A percentile compares a stretch with the other conserved stretches of the same genome.
These are phyloP conservation scores for Chionoecetes opilio DNA, from an alignment of 1,140 invertebrate species.

Conservation along the genomic window DNA sequence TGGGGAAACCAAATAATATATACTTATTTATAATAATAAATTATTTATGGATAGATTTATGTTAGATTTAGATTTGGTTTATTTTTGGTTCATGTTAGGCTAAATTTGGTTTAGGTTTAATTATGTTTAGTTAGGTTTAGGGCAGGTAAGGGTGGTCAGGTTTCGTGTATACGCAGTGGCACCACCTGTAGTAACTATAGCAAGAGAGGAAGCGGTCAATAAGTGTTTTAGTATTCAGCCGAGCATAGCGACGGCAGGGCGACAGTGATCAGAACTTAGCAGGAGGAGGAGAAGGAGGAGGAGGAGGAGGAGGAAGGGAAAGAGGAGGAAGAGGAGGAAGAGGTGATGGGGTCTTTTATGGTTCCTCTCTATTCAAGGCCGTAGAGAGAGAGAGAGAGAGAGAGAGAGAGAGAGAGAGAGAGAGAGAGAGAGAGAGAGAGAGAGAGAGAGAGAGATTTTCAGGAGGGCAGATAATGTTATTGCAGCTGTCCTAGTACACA, in stretches of 20 bases:
- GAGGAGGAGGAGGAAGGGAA: background rate
- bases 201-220: background rate
- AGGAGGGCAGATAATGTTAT: constrained; percentile 3
- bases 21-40: too few relatives aligned
- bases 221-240: background rate
- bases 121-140: too few relatives aligned
- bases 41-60: too few relatives aligned
- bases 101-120: too few relatives aligned
- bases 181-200: background rate
- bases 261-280: background rate
- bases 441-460: background rate
- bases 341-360: background rate
- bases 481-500: background rate
- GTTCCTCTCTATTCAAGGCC: background rate
- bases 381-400: background rate
- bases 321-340: background rate
- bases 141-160: too few relatives aligned
- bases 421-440: background rate
- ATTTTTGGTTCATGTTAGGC: too few relatives aligned
- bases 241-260: too few relatives aligned
- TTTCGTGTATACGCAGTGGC: too few relatives aligned
- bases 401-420: background rate
- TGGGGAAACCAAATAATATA: too few relatives aligned
- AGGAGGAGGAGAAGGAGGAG: background rate
- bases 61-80: too few relatives aligned